Evolutionary conservation across 2,113 vertebrate species (phyloP), one percentile per base, ranked within the genome.

Genomic region (Pomatostomus ruficeps): DNA sequence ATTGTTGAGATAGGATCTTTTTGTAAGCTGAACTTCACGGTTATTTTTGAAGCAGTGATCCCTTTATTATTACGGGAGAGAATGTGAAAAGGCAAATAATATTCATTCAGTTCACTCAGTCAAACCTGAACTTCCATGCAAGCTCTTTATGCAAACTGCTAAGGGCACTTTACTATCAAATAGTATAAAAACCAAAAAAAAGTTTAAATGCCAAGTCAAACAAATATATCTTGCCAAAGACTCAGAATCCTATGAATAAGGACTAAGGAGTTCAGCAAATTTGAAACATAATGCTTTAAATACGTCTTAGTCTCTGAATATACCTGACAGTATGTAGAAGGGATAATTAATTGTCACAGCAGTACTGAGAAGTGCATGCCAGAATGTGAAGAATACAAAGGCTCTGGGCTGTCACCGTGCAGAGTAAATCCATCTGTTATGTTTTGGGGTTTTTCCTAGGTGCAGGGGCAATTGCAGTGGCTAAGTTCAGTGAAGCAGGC

Each of bases 181-280:
- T 40, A 78, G 49, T 82, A 82, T 38, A 72, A 93, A 92, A 89
- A 28, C 62, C 59, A 79, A 88, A 91, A 90, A 88, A 48, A 77
- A 70, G 20, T 51, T 80, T 66, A 91, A 83, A 77, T 65, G 91
- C 93, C 93, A 97, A 96, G 58, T 91, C 70, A 97, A 95, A 94
- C 94, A 94, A 92, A 72, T 52, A 17, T 3, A 8, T 68, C 81
- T 91, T 91, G 85, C 89, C 93, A 94, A 91, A 91, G 67, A 51
- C 61, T 81, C 88, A 82, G 80, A 92, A 86, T 88, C 35, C 36
- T 59, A 79, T 89, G 79, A 95, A 81, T 89, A 91, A 94, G 36
- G 65, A 90, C 73, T 92, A 66, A 84, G 24, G 45, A 89, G 85
- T 88, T 91, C 33, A 77, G 75, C 38, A 91, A 55, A 67, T 85